Percentiles rank a stretch among this genome's conserved stretches.
Evolutionary conservation across 2,113 vertebrate species (phyloP).

Genomic region (Xerus inauris): DNA sequence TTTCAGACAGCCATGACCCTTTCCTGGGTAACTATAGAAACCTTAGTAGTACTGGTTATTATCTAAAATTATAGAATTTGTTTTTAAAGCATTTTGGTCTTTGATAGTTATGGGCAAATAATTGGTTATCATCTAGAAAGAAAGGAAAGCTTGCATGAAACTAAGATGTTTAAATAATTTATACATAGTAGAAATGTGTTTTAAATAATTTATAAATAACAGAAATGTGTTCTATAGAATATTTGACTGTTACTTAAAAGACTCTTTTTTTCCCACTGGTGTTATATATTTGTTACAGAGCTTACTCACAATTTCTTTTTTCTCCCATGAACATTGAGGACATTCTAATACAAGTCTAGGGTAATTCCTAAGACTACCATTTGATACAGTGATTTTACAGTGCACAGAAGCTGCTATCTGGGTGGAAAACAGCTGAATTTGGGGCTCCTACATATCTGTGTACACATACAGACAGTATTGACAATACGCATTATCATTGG

Average conservation of each 20-base stretch:
- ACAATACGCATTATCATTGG: background rate
- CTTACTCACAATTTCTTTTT: background rate
- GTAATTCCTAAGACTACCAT: background rate
- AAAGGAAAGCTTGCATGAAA: slow-evolving; percentile 72
- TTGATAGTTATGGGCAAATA: slow-evolving; percentile 79
- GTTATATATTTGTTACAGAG: background rate
- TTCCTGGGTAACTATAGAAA: slow-evolving; percentile 88
- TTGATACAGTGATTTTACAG: background rate
- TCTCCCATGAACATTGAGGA: background rate
- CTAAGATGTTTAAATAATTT: slow-evolving; percentile 65
- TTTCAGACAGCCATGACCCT: slow-evolving; percentile 85
- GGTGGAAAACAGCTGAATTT: background rate
- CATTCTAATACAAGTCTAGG: background rate
- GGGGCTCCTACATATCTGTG: background rate
- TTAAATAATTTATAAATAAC: slow-evolving; percentile 64
- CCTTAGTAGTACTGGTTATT: slow-evolving; percentile 82
- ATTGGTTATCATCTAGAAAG: slow-evolving; percentile 79
- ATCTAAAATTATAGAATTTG: slow-evolving; percentile 83
- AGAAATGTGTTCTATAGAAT: slow-evolving; percentile 70
- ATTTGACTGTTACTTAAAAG: slow-evolving; percentile 48
- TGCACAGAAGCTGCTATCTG: background rate
- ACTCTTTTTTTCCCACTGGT: background rate
- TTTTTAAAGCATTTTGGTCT: slow-evolving; percentile 80
- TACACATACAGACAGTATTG: background rate
- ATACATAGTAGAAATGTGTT: slow-evolving; percentile 64